Evolutionary conservation across 2,113 vertebrate genomes (phyloP), one percentile per base, ranked within the genome.

Genomic region (Sebastes schlegelii): DNA sequence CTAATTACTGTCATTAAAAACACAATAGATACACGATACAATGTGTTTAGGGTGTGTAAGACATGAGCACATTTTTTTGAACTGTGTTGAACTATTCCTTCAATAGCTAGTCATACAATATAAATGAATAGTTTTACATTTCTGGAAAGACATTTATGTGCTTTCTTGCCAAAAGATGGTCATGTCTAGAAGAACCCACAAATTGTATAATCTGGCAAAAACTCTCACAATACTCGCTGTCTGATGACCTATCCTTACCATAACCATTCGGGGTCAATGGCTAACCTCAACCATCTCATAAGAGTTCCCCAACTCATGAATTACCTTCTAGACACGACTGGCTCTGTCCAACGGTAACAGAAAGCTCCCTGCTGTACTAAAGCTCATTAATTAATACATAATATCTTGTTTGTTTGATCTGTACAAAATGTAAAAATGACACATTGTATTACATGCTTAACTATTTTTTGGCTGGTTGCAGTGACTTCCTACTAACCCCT

Each of bases 1-100:
- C 80, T 85, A 68, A 92, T 92, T 64, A 85, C 87, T 84, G 54
- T 88, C 80, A 92, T 92, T 80, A 85, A 14, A 85, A 72, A 63
- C 19, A 92, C 84, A 91, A 91, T 67, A 46, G 72, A 68, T 48
- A 49, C 74, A 69, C 71, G 54, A n/a, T 75, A 75, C 61, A 77
- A 21, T 8, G 12, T 40, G 49, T 43, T 60, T 14, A 70, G 83
- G 69, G 60, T 49, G 71, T 77, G 70, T 76, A 49, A 5, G 17
- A n/a, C n/a, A 62, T 0, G 0, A n/a, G n/a, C 2, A 74, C n/a
- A 54, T 55, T 61, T 14, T 61, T n/a, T 55, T 4, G 19, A 71
- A 70, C 68, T 51, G 17, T 43, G 1, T 19, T 51, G 7, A 42
- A 49, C 9, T 12, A 57, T 55, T 48, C 4, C 7, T 51, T 26